Evolutionary conservation across 2,797 vertebrate species (phyloP).

Genomic region (Microcaecilia unicolor): DNA sequence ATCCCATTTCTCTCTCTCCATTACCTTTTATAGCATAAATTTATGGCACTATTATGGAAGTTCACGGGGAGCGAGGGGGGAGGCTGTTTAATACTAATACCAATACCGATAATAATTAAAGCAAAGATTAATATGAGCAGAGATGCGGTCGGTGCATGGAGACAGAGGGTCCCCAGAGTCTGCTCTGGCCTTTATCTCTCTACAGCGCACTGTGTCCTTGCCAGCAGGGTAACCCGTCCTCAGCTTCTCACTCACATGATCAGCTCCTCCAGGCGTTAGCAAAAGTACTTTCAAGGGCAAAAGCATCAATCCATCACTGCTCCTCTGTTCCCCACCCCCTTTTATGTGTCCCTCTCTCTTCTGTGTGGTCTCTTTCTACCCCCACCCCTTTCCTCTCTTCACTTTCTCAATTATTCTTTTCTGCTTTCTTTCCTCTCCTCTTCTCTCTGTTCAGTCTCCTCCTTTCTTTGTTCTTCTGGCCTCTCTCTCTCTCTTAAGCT

Average conservation of each 20-base stretch:
- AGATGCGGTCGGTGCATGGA: background rate
- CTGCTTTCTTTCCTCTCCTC: too few relatives aligned
- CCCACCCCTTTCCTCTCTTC: too few relatives aligned
- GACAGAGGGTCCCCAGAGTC: background rate
- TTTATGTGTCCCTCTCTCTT: background rate
- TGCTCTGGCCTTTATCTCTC: background rate
- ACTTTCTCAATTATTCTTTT: too few relatives aligned
- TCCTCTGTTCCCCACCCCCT: background rate
- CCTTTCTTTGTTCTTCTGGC: too few relatives aligned
- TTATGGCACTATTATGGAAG: conserved; percentile 90
- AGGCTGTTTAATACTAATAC: conserved; percentile 58
- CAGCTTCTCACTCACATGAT: background rate
- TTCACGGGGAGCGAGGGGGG: conserved; percentile 40
- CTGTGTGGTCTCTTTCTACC: too few relatives aligned
- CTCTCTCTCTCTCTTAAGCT: too few relatives aligned
- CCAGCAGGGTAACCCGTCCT: background rate
- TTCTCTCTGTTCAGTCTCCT: too few relatives aligned
- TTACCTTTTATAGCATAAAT: conserved; percentile 99
- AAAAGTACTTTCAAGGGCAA: conserved; percentile 60
- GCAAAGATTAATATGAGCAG: conserved; percentile 32
- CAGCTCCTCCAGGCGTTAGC: too few relatives aligned
- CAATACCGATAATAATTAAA: conserved; percentile 47
- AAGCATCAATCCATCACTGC: conserved; percentile 3
- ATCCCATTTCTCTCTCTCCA: conserved; percentile 99
- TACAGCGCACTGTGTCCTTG: conserved; percentile 6